These are phyloP conservation scores for Vanessa cardui DNA, from an alignment of 2,888 invertebrate genomes.

Conservation along the genomic window DNA sequence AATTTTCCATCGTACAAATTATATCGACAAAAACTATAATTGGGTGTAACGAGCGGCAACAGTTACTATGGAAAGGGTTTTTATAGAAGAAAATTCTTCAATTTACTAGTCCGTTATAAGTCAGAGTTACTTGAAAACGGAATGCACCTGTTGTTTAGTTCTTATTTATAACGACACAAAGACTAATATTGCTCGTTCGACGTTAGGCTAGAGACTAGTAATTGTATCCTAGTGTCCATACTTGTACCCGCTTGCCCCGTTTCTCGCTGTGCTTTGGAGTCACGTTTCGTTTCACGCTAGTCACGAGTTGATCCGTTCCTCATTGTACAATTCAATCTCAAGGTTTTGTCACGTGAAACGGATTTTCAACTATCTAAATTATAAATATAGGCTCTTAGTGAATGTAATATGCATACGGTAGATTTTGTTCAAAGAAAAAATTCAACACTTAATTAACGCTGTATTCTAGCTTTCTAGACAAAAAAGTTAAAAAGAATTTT, in stretches of 20 bases:
- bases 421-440: no score
- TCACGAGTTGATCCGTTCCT: constrained; percentile 18
- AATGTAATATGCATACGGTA: background rate
- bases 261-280: constrained; percentile 8
- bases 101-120: constrained; percentile 9
- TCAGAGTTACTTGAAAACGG: background rate
- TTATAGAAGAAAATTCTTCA: constrained; percentile 11
- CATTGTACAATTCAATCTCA: constrained; percentile 4
- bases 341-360: constrained; percentile 12
- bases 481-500: background rate
- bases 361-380: constrained; percentile 5
- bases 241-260: constrained; percentile 13
- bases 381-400: background rate
- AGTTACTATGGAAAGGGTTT: constrained; percentile 10
- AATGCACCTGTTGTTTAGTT: background rate
- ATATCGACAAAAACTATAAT: constrained; percentile 13
- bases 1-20: constrained; percentile 10
- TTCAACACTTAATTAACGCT: no score
- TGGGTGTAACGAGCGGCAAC: constrained; percentile 10
- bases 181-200: background rate
- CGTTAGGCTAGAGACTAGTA: background rate
- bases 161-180: background rate
- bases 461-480: no score
- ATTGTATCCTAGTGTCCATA: constrained; percentile 4
- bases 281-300: constrained; percentile 21